Base-by-base conservation (phyloP, 2,797 vertebrate genomes). In the Etheostoma perlongum region DNA sequence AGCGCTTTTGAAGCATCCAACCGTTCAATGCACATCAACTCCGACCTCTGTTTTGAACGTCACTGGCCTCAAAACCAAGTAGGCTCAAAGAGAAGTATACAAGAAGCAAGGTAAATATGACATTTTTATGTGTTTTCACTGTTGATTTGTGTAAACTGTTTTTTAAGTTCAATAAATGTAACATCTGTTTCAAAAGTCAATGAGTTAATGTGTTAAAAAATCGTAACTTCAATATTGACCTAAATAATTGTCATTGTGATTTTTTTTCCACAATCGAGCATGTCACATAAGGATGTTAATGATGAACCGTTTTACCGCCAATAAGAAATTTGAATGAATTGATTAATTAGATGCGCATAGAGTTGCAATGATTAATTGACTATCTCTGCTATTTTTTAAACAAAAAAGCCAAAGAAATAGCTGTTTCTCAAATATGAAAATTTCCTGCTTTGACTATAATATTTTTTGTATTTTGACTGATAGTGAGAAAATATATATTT, bases 301-400 rank as follows among this genome's bases (percentile, higher is more conserved):
- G 36, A 40, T 36, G 10, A 36, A 36, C 2, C 9, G 4, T 27
- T 27, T 27, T 27, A 27, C 30, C 30, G 30, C 30, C 10, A 40
- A 40, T 11, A 40, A 40, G 36, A 40, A 40, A 40, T 40, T 10
- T 36, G 9, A 36, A 10, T 36, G 3, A 36, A 3, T 36, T 2
- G 3, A 36, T 36, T 69, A 63, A 81, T 71, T 44, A 54, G 27
- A 19, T 44, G 23, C 47, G 57, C 54, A 57, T 49, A 2, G 10
- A 66, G 36, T 19, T 75, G 27, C 21, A 47, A 25, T 0, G 5
- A 40, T 62, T 25, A 40, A 49, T 55, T 33, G 13, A 18, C 33
- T 10, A 10, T 19, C 18, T 52, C 5, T 30, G 30, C 30, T 5
- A 30, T 30, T 30, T 30, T 30, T 61, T 5, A 53, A 67, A 54